A percentile compares a stretch with the other conserved stretches of the same genome.
Conservation (phyloP, 2,113 vertebrate species). For the Noctilio leporinus region DNA sequence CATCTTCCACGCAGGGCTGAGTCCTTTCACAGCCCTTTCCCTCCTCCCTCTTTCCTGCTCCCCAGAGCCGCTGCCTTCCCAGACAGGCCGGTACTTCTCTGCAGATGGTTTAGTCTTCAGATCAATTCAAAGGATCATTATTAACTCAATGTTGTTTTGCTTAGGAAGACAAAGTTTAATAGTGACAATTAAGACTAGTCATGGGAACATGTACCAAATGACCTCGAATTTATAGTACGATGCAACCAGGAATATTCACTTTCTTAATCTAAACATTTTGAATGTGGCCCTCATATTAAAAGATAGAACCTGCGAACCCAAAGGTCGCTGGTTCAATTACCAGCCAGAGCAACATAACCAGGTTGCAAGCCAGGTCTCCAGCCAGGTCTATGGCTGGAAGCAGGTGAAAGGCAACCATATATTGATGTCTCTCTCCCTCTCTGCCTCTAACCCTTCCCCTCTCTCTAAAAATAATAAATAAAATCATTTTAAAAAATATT, state of each 20-base stretch:
- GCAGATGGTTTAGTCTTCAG: background rate
- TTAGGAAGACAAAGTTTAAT: conserved; percentile 31
- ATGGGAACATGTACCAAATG: conserved; percentile 26
- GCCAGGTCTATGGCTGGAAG: no score
- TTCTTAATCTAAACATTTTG: background rate
- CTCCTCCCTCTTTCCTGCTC: background rate
- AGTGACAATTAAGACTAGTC: conserved; percentile 20
- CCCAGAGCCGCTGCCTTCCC: background rate
- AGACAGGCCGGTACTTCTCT: background rate
- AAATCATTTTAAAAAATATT: no score
- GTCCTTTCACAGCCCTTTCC: background rate
- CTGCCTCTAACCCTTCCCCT: no score
- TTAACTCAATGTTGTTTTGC: background rate
- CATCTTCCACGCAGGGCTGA: background rate
- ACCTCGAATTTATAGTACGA: background rate
- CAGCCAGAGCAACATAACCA: no score
- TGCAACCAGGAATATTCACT: background rate
- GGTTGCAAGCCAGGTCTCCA: no score
- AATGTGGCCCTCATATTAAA: background rate
- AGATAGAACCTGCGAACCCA: no score
- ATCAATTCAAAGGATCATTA: background rate
- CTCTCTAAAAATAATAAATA: no score
- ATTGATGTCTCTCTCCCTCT: no score
- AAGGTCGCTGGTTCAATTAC: no score
- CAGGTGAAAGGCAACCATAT: no score